Evolutionary conservation across 2,797 vertebrate genomes (phyloP), one percentile per base, ranked within the genome.

Genomic region (Mus spretus): DNA sequence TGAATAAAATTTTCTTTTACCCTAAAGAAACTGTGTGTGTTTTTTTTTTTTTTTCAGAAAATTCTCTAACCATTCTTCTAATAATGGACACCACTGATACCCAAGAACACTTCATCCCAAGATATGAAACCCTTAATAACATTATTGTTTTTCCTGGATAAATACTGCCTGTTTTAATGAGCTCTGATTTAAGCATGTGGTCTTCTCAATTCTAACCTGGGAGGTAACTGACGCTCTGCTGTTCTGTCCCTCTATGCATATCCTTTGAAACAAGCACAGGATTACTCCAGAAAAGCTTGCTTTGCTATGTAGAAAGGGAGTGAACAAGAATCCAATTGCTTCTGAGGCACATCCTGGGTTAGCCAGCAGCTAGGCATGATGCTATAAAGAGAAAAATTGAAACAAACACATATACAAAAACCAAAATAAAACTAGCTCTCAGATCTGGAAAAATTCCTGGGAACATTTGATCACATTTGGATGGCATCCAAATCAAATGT

Each of bases 1-100:
- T 13, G 3, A 77, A 59, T 57, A 93, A 40, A 65, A 84, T 65
- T 65, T n/a, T 90, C 20, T 95, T 81, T 70, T 79, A 88, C 77
- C 11, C 5, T 82, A 80, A 91, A 81, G 34, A 37, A 20, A 55
- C 28, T 84, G 12, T 92, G 44, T 44, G n/a, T 44, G 5, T 28
- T 10, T n/a, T n/a, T n/a, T 31, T 14, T 28, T 63, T 63, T 15
- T n/a, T 84, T 91, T 67, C 24, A 84, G 79, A 95, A 24, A 37
- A 24, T 72, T 90, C 88, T 63, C 40, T 8, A 81, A n/a, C 13
- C 40, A 22, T 87, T 75, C 2, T 40, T 4, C 8, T 79, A 14
- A 47, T 82, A 78, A 61, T 75, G 17, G 57, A 50, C n/a, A 26
- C n/a, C 15, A 10, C 20, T 87, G 44, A 78, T 55, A 88, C 87